These are phyloP conservation scores for Sapayoa aenigma DNA, from an alignment of 2,113 vertebrate species.

Conservation along the genomic window DNA sequence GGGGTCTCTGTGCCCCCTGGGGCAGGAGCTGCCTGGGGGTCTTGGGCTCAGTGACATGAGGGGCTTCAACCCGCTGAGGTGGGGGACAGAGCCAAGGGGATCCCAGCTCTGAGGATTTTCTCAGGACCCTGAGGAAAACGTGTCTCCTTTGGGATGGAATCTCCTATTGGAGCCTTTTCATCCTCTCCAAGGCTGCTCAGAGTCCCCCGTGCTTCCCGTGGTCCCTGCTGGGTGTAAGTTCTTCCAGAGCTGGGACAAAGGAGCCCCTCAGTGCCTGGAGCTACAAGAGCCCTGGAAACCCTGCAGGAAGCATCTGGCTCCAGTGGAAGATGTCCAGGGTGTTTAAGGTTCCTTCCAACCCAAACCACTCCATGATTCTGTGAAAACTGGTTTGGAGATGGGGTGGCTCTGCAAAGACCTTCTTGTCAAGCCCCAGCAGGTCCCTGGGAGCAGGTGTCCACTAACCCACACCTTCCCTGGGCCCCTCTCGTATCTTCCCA, in stretches of 20 bases:
- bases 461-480: not conserved
- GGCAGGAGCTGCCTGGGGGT: not conserved
- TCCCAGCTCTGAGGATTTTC: not conserved
- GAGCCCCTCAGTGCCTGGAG: not conserved
- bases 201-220: fast-evolving
- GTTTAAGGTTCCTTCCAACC: not conserved
- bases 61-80: fast-evolving
- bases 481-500: not conserved
- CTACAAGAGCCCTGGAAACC: not conserved
- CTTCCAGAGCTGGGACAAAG: fast-evolving
- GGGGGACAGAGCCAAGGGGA: not conserved
- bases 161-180: not conserved
- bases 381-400: not conserved
- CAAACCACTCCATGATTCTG: not conserved
- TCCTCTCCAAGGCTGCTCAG: not conserved
- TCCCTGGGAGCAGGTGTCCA: not conserved
- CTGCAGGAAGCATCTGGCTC: not conserved
- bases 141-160: not conserved
- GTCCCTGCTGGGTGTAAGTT: not conserved
- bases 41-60: fast-evolving
- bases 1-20: not conserved
- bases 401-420: not conserved
- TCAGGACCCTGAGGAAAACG: not conserved
- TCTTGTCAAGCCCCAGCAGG: not conserved
- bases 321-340: not conserved